Conservation (phyloP, 1,140 invertebrate genomes). For the Pogonus chalceus region DNA sequence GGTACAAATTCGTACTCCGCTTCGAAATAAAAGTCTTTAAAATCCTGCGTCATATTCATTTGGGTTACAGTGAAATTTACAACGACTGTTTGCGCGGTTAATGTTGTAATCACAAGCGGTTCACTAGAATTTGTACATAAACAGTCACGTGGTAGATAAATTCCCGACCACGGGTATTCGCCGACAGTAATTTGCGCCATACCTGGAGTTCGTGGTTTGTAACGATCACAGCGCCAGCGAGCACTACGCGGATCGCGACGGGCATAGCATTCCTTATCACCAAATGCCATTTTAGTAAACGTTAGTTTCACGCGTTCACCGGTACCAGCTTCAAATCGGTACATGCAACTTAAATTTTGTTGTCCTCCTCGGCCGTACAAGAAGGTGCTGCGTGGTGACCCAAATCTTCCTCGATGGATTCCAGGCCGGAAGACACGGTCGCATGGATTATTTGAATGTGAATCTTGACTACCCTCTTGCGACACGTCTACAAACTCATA, state of each 20-base stretch:
- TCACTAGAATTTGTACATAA: constrained; percentile 60
- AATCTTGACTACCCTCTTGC: constrained; percentile 47
- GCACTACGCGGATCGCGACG: constrained; percentile 52
- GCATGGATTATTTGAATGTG: constrained; percentile 44
- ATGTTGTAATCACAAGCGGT: constrained; percentile 46
- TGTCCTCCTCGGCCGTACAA: constrained; percentile 70
- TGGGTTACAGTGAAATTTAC: constrained; percentile 61
- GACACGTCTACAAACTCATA: constrained; percentile 68
- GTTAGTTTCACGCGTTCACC: constrained; percentile 54
- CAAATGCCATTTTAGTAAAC: constrained; percentile 54
- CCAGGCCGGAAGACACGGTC: constrained; percentile 46
- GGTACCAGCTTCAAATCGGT: constrained; percentile 59
- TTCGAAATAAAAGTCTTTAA: constrained; percentile 69
- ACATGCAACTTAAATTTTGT: constrained; percentile 60
- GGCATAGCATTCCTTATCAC: constrained; percentile 53
- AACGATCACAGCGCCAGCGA: constrained; percentile 51
- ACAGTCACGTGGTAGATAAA: constrained; percentile 59
- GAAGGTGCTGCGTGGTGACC: constrained; percentile 69
- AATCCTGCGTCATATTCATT: constrained; percentile 77
- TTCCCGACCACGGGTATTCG: constrained; percentile 63
- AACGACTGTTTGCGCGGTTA: constrained; percentile 57
- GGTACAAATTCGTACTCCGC: constrained; percentile 63
- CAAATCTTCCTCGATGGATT: constrained; percentile 48
- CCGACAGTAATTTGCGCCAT: constrained; percentile 53
- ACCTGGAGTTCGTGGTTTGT: constrained; percentile 37